phyloP scores from a whole-genome alignment of 2,888 invertebrate species.

The Tridacna gigas region DNA sequence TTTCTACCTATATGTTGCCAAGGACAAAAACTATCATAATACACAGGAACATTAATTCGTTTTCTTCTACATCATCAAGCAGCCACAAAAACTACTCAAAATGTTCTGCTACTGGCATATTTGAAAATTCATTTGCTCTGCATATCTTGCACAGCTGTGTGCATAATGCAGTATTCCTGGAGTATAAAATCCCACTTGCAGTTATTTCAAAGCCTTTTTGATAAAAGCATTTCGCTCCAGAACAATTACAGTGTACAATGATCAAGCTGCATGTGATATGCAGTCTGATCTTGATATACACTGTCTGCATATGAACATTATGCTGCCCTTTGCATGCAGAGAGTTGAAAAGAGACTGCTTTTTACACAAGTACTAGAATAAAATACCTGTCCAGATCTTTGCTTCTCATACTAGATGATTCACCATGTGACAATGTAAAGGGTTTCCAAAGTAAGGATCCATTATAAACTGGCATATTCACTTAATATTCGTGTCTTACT shows the following conservation, averaged over 20 bases:
- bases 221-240: no score
- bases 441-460: conserved; percentile 3
- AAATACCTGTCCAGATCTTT: background rate
- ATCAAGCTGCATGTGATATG: no score
- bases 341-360: background rate
- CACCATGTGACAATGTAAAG: background rate
- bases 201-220: no score
- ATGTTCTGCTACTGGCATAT: background rate
- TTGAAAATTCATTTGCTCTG: no score
- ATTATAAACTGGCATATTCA: conserved; percentile 19
- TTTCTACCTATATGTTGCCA: no score
- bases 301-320: background rate
- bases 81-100: background rate
- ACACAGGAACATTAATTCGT: no score
- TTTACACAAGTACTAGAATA: background rate
- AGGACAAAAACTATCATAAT: no score
- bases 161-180: no score
- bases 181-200: no score
- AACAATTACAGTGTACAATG: no score
- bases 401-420: background rate
- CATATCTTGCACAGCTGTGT: no score
- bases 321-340: background rate
- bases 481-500: background rate
- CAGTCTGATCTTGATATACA: background rate
- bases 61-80: no score